Evolutionary conservation across 1,140 invertebrate species (phyloP), one percentile per base, ranked within the genome.

Genomic region (Vanessa tameamea): DNA sequence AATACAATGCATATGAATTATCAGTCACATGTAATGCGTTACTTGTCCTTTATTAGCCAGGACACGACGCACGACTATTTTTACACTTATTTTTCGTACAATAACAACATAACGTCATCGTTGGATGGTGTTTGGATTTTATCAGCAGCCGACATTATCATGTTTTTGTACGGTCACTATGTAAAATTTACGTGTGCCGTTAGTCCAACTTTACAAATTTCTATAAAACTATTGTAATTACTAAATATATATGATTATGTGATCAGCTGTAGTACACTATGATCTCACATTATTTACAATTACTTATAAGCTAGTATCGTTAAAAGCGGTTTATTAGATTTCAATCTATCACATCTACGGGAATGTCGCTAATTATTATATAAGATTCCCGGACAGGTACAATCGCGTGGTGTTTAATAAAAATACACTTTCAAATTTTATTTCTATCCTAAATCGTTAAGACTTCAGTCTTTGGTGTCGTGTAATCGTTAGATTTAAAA

Each of bases 391-490:
- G 8, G 48, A 63, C 69, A 70, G 69, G 59, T 55, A 64, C 70
- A 23, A 37, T 61, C n/a, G 64, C 43, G 65, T 75, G 68, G 71
- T 68, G 77, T 71, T 72, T 77, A 74, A 69, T 20, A 76, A 76
- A 75, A 79, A 75, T 75, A 82, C 69, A 77, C 64, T 79, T 82
- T 73, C 76, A 83, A 83, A 81, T 81, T 83, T 79, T 75, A 78
- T 67, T 47, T 64, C 77, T 64, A 75, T 53, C 66, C 77, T 77
- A 80, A 74, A 66, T 67, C 67, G 55, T 59, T 69, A 55, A 65
- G 73, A 75, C 66, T 14, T 79, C 79, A 81, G 79, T 81, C 79
- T 79, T 76, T 78, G 69, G 64, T 47, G 71, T 72, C 70, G 72
- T 72, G 37, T 67, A 26, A 61, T 53, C 47, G 47, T 74, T 74